Evolutionary conservation across 2,888 invertebrate genomes (phyloP).

Genomic region (Mythimna pallens): DNA sequence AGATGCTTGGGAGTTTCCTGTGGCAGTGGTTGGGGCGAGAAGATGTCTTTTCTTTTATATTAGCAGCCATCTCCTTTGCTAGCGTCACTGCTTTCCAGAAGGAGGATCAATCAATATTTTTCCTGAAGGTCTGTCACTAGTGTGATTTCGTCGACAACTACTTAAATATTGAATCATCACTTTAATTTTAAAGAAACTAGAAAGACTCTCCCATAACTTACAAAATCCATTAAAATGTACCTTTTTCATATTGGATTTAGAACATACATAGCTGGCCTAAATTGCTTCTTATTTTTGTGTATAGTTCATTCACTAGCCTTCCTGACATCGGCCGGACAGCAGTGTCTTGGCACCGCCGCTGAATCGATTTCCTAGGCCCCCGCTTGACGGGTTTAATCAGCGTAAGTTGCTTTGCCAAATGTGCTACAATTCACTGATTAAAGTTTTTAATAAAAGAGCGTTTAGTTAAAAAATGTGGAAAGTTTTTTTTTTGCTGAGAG

Average conservation of each 20-base stretch:
- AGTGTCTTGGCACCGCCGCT: slow-evolving; percentile 15
- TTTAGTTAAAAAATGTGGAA: background rate
- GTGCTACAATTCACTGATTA: background rate
- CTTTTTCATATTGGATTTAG: background rate
- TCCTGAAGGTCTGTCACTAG: background rate
- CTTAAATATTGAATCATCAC: background rate
- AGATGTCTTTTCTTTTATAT: too few relatives aligned
- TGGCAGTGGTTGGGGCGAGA: too few relatives aligned
- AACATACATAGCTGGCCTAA: background rate
- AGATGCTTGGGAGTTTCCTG: too few relatives aligned
- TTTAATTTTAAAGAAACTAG: background rate
- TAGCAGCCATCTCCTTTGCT: background rate
- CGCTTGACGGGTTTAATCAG: slow-evolving; percentile 13
- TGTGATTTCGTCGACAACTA: background rate
- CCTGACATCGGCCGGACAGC: background rate
- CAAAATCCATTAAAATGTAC: background rate
- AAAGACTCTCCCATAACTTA: background rate
- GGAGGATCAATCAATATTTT: background rate
- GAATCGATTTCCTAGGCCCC: slow-evolving; percentile 26
- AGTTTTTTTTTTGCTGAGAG: too few relatives aligned
- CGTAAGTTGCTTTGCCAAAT: slow-evolving; percentile 7
- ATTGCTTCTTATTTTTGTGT: background rate
- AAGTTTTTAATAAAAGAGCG: background rate
- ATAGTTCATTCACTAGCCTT: background rate
- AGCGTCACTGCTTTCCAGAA: background rate